phyloP scores from a whole-genome alignment of 2,113 vertebrate species.

The Mobula birostris region DNA sequence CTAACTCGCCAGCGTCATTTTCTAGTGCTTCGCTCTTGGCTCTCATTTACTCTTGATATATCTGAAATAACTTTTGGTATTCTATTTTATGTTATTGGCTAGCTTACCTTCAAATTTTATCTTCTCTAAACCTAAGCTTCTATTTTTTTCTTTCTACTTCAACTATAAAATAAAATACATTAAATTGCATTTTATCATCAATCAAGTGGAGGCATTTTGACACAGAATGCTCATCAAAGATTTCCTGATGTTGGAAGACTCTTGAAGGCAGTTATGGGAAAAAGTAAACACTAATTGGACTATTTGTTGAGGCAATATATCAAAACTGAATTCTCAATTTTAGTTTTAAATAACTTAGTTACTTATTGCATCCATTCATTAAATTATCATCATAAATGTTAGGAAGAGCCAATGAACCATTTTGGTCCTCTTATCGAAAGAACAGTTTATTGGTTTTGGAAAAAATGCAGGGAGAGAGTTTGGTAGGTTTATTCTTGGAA shows the following conservation, averaged over 20 bases:
- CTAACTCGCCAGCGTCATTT: too few relatives aligned
- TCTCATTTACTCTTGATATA: too few relatives aligned
- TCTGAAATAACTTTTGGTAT: too few relatives aligned
- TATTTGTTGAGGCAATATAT: not conserved
- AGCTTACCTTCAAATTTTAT: too few relatives aligned
- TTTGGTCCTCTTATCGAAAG: too few relatives aligned
- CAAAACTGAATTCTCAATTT: not conserved
- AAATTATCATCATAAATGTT: not conserved
- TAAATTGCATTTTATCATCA: not conserved
- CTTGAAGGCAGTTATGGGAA: not conserved
- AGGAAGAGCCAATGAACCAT: too few relatives aligned
- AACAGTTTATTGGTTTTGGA: too few relatives aligned
- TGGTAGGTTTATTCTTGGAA: too few relatives aligned
- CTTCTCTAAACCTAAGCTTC: too few relatives aligned
- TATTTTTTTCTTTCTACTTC: not conserved
- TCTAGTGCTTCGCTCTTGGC: too few relatives aligned
- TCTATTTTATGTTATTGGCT: too few relatives aligned
- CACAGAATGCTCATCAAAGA: not conserved
- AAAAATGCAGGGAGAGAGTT: too few relatives aligned
- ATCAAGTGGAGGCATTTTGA: not conserved
- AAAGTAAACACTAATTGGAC: not conserved
- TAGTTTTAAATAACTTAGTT: not conserved
- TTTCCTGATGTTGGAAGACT: not conserved
- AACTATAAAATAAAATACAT: not conserved
- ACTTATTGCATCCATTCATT: not conserved